Evolutionary conservation across 2,888 invertebrate species (phyloP), one percentile per base, ranked within the genome.

Genomic region (Phaedon cochleariae): DNA sequence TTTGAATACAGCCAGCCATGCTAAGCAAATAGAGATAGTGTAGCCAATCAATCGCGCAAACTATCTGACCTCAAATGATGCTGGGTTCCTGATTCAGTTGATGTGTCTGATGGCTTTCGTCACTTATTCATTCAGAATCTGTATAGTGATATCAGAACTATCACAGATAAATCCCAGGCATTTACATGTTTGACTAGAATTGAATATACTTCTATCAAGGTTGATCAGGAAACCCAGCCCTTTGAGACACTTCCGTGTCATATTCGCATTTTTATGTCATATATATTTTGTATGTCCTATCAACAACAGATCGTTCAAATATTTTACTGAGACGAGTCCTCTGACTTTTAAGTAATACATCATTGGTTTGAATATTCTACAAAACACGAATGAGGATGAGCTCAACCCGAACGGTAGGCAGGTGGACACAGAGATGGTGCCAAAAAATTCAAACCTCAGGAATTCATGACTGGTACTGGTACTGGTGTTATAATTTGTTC

Each of bases 291-390:
- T 21, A 15, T 57, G 15, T 15, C n/a, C 29, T 31, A 65, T 45
- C 15, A 65, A 12, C 21, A 62, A 48, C 54, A 61, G 51, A 57
- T 65, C 65, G 41, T 65, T 57, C 34, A 65, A 45, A 52, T 62
- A 65, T 49, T 46, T 49, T 17, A 62, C 21, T 34, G 51, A 57
- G n/a, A 57, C 15, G 18, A 34, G 17, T 7, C 62, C 61, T 17
- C 51, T 29, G 2, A 17, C n/a, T 37, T 49, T 62, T 41, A 54
- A 55, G 57, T 57, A 37, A 15, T 52, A 12, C 10, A 65, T 29
- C 12, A 62, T 37, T 18, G 65, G 65, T 62, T 57, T 65, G 10
- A 61, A 29, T n/a, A 65, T 21, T 45, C 62, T 65, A 41, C 41
- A 45, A 20, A 65, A 65, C 1, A 65, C 57, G 48, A 29, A 65